A percentile compares a stretch with the other conserved stretches of the same genome.
Conservation (phyloP, 2,113 vertebrate species). For the Pteropus alecto region DNA sequence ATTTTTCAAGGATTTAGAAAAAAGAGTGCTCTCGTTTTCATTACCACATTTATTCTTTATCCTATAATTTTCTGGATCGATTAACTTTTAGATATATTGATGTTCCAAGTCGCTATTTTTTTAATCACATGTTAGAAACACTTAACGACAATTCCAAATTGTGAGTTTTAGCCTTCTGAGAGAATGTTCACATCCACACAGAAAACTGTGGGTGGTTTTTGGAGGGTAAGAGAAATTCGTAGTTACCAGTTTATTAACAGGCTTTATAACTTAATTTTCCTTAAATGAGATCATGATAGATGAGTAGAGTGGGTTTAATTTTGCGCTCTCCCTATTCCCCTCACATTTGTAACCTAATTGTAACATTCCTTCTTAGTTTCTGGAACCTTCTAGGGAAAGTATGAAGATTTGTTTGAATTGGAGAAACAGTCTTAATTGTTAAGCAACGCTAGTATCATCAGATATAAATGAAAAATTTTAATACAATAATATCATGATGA, state of each 20-base stretch:
- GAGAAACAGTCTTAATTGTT: not conserved
- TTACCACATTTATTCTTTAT: not conserved
- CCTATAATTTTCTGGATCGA: not conserved
- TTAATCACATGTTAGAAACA: not conserved
- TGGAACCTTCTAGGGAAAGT: not conserved
- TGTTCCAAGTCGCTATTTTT: not conserved
- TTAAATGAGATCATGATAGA: not conserved
- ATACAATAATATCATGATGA: not conserved
- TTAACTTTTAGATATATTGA: not conserved
- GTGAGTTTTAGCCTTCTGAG: not conserved
- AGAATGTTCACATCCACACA: not conserved
- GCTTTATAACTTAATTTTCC: not conserved
- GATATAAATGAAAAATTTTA: not conserved
- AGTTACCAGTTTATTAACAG: not conserved
- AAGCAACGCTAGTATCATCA: not conserved
- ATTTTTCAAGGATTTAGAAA: not conserved
- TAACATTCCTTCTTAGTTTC: not conserved
- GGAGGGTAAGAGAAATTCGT: not conserved
- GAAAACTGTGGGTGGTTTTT: not conserved
- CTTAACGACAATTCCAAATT: not conserved
- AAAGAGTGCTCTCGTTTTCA: not conserved
- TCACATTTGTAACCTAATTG: not conserved
- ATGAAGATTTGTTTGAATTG: not conserved
- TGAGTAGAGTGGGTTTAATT: not conserved
- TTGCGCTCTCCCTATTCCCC: rapidly evolving